Percentiles rank a stretch among this genome's conserved stretches.
phyloP scores from a whole-genome alignment of 2,113 vertebrate genomes.

The Elephantulus edwardii region DNA sequence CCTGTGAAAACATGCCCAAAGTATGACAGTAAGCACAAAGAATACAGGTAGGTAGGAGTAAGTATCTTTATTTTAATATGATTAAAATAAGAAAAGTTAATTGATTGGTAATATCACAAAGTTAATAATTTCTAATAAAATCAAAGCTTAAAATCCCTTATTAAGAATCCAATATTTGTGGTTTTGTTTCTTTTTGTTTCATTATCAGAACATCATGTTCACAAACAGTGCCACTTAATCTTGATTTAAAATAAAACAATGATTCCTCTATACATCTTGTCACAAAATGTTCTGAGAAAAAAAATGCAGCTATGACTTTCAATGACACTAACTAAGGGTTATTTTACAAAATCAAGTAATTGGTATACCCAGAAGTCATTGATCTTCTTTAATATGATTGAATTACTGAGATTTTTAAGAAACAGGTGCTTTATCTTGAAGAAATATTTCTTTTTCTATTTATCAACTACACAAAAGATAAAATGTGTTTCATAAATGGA shows the following conservation, averaged over 20 bases:
- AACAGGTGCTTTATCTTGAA: background rate
- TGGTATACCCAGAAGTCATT: background rate
- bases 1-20: too few relatives aligned
- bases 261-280: background rate
- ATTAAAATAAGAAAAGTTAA: background rate
- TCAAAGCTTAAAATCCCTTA: background rate
- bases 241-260: background rate
- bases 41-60: background rate
- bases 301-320: background rate
- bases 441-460: background rate
- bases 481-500: background rate
- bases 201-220: background rate
- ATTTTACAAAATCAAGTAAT: constrained; percentile 22
- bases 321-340: constrained; percentile 4
- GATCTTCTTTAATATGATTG: background rate
- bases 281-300: background rate
- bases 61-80: background rate
- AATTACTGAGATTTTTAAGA: background rate
- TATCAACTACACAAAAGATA: background rate
- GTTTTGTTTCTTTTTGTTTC: background rate
- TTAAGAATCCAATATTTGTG: background rate
- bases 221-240: background rate
- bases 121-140: background rate
- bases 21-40: too few relatives aligned
- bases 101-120: background rate